phyloP scores from a whole-genome alignment of 2,888 invertebrate genomes.

The Acheta domesticus region DNA sequence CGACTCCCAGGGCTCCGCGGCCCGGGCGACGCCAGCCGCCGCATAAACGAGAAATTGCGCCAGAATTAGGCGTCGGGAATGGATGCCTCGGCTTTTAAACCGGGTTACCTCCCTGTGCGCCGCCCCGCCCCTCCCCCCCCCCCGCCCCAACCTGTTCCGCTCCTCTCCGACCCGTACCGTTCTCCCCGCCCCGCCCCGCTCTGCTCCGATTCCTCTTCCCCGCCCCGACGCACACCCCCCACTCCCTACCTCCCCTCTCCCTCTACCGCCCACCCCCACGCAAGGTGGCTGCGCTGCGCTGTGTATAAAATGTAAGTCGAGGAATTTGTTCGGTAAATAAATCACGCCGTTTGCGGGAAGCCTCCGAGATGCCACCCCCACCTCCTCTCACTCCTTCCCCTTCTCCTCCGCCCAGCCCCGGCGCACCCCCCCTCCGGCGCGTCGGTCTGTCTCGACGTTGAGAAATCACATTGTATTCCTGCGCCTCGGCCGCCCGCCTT shows the following conservation, averaged over 20 bases:
- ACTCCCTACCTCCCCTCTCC: too few species aligned
- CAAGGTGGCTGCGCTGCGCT: background rate
- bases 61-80: background rate
- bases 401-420: background rate
- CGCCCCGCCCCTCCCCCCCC: too few species aligned
- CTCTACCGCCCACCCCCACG: background rate
- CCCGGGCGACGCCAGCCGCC: background rate
- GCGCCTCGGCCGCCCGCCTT: background rate
- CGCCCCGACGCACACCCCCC: too few species aligned
- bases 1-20: background rate
- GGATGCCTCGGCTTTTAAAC: background rate
- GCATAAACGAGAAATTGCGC: background rate
- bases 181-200: too few species aligned
- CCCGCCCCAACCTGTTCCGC: too few species aligned
- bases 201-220: too few species aligned
- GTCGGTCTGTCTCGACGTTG: background rate
- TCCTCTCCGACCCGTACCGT: too few species aligned
- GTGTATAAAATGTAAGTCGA: constrained; percentile 6
- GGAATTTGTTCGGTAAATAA: constrained; percentile 9
- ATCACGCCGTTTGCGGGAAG: background rate
- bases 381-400: background rate
- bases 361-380: background rate
- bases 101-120: too few species aligned
- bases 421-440: background rate
- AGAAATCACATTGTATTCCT: constrained; percentile 18